phyloP scores from a whole-genome alignment of 2,888 invertebrate genomes.

The Amiota mariae region DNA sequence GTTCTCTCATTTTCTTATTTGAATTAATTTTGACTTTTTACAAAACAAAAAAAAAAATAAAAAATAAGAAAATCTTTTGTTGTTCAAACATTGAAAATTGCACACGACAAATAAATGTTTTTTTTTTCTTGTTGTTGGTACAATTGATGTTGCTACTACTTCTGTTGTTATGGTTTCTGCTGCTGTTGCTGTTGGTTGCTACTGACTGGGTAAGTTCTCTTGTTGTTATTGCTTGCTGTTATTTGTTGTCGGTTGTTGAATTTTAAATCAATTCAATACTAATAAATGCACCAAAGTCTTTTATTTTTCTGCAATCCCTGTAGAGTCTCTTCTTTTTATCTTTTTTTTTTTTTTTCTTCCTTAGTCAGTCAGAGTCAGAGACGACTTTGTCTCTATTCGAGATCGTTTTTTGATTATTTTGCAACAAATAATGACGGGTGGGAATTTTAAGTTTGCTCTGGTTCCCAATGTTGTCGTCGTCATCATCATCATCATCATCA shows the following conservation, averaged over 20 bases:
- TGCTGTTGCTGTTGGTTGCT: constrained; percentile 32
- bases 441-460: constrained; percentile 60
- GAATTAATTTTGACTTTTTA: constrained; percentile 62
- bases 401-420: constrained; percentile 57
- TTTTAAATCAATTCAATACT: constrained; percentile 64
- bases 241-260: constrained; percentile 54
- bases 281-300: constrained; percentile 40
- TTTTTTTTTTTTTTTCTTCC: not conserved
- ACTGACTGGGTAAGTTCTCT: constrained; percentile 50
- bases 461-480: constrained; percentile 59
- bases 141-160: not conserved
- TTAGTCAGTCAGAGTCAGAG: constrained; percentile 53
- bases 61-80: constrained; percentile 27
- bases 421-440: constrained; percentile 49
- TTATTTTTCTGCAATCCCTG: not conserved
- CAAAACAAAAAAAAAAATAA: constrained; percentile 37
- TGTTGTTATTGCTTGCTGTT: constrained; percentile 43
- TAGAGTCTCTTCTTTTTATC: not conserved
- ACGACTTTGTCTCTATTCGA: constrained; percentile 35
- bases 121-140: no score
- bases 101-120: constrained; percentile 57
- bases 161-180: constrained; percentile 42
- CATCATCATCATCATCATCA: constrained; percentile 34
- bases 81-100: constrained; percentile 36
- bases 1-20: constrained; percentile 54